These are phyloP conservation scores for Epistrophella euchroma DNA, from an alignment of 2,888 invertebrate species.

Conservation along the genomic window DNA sequence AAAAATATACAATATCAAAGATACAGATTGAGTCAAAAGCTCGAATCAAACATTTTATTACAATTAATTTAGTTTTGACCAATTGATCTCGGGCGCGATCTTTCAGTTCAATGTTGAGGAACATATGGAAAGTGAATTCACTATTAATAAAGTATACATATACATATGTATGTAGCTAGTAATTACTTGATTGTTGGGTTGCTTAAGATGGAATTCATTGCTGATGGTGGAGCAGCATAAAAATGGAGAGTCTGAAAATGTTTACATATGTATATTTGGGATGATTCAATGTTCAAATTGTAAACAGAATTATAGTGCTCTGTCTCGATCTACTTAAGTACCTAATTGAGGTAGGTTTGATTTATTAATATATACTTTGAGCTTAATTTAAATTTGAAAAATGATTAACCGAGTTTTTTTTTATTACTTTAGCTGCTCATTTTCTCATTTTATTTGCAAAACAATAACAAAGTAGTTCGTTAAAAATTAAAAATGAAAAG, in stretches of 20 bases:
- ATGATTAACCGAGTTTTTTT: no score
- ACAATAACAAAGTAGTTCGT: no score
- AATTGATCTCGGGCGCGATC: constrained; percentile 71
- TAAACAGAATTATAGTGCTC: background rate
- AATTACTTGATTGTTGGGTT: constrained; percentile 3
- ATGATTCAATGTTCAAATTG: background rate
- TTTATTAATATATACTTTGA: background rate
- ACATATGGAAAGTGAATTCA: constrained; percentile 42
- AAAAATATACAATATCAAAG: constrained; percentile 27
- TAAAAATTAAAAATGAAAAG: no score
- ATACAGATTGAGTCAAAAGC: constrained; percentile 25
- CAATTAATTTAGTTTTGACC: constrained; percentile 73
- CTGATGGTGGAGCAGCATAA: background rate
- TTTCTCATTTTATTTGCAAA: no score
- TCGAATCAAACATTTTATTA: constrained; percentile 63
- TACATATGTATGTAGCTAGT: no score
- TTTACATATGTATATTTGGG: background rate
- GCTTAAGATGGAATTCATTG: background rate
- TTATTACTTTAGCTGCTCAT: no score
- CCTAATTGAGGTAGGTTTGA: background rate
- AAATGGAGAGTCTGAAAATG: background rate
- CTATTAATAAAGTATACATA: constrained; percentile 1
- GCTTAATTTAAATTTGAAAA: background rate
- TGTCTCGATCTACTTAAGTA: background rate
- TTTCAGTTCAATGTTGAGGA: constrained; percentile 64